Evolutionary conservation across 2,888 invertebrate genomes (phyloP), one percentile per base, ranked within the genome.

Genomic region (Rhingia campestris): DNA sequence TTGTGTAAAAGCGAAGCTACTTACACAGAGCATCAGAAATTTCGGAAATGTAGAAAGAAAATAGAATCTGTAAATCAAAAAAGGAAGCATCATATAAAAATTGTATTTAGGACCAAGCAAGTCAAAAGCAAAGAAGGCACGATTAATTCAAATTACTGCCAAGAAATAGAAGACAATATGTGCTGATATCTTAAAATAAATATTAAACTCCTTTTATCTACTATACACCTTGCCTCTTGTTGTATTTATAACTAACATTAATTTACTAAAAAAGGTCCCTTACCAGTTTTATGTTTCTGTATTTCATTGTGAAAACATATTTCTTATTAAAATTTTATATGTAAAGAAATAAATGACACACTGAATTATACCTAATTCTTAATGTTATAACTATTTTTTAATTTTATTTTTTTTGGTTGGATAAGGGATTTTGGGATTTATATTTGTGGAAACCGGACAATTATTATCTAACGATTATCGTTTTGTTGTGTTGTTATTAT

Each of bases 211-310:
- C 69, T 33, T 54, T 63, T 41, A 74, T 51, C 35, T 54, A 66
- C 54, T 59, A 54, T 75, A 79, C 64, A 79, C 22, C 56, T 64
- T 49, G 22, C 53, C 10, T 49, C 32, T 47, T 63, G 7, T 56
- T 51, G 70, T 75, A 49, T 63, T 87, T 90, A 89, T 88, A 88
- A 89, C 37, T 77, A 74, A 59, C 47, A 69, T 84, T 77, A 75
- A 58, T 82, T 80, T 53, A 81, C 89, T 90, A 91, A 89, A 89
- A 45, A 90, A 90, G 91, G 91, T 90, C 91, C 91, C 90, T 91
- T 89, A 88, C 90, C 91, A 90, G 91, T 91, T 86, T 75, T 70
- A 75, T 73, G 73, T 82, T 72, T 80, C 37, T 80, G 37, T 85
- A 14, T 81, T 56, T 81, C 61, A 75, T 54, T 61, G 70, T 10